Base-by-base conservation (phyloP, 1,140 invertebrate species). In the Lordiphosa stackelbergi region DNA sequence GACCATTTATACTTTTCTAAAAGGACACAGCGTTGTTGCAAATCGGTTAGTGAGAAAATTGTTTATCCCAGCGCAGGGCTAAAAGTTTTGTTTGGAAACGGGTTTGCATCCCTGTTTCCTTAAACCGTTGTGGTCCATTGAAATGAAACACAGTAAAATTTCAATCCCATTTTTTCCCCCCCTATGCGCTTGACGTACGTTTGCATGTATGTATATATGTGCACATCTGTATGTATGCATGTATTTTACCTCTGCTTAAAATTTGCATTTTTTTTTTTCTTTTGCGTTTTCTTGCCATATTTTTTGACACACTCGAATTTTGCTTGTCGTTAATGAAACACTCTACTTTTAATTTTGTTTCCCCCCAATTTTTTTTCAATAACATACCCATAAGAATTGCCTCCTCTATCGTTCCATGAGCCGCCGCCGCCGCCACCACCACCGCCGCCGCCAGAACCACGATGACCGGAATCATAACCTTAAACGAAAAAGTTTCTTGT, bases 371-470 rank as follows among this genome's bases (percentile, higher is more conserved):
- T 19, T 34, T 37, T 43, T 45, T 45, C n/a, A 68, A 89, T 91
- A 69, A 91, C 89, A 71, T 90, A 89, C 72, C 89, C 88, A 83
- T 90, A 90, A 47, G 89, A 86, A 40, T 88, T 88, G 63, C 85
- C 54, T 69, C 81, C 53, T 73, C 87, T 69, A 64, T 86, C 66
- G 61, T 85, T 74, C 72, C 87, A 73, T 9, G 72, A 83, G 42
- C 75, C 69, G 16, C 83, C 87, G 12, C 87, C 68, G 22, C 88
- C 74, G 22, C 73, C 63, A n/a, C 86, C 77, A 12, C 88, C 70
- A 47, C 86, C 63, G n/a, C 71, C 73, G 11, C 87, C 79, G 8
- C 88, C 83, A 61, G 85, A 69, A 45, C 83, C 77, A 63, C 87
- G 86, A 59, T 88, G 88, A 62, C 77, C 73, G 36, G 79, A 83